phyloP scores from a whole-genome alignment of 2,797 vertebrate species.

The Arnoldichthys spilopterus region DNA sequence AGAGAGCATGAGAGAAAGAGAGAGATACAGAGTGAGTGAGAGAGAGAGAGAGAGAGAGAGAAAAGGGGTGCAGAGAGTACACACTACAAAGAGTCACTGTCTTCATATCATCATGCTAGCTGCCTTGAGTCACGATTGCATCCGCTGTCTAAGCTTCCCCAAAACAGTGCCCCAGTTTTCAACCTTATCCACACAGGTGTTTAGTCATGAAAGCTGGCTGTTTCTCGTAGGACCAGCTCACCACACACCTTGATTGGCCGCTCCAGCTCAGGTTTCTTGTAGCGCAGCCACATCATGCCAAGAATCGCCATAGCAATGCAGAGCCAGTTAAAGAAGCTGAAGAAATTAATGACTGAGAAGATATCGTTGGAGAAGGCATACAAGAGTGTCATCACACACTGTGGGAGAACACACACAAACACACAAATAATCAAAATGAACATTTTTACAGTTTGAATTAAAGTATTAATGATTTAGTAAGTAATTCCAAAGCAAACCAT shows the following conservation, averaged over 20 bases:
- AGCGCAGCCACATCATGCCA: constrained; percentile 96
- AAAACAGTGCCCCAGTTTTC: not conserved
- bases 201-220: not conserved
- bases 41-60: constrained; percentile 1
- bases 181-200: not conserved
- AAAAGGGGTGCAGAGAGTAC: not conserved
- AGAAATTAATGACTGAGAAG: constrained; percentile 99
- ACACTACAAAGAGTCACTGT: not conserved
- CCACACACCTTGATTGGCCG: constrained; percentile 92
- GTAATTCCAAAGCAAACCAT: too few species aligned
- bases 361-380: constrained; percentile 96
- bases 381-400: constrained; percentile 95
- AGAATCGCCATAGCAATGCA: constrained; percentile 95
- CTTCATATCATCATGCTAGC: not conserved
- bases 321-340: constrained; percentile 99
- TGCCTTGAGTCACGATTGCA: not conserved
- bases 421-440: not conserved
- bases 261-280: constrained; percentile 90
- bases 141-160: not conserved
- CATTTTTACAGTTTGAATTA: too few species aligned
- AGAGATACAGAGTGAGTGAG: not conserved
- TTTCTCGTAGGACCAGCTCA: not conserved
- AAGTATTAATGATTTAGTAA: too few species aligned
- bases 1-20: not conserved
- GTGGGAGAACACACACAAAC: constrained; percentile 30